Evolutionary conservation across 2,888 invertebrate genomes (phyloP), one percentile per base, ranked within the genome.

Genomic region (Escarpia spicata): DNA sequence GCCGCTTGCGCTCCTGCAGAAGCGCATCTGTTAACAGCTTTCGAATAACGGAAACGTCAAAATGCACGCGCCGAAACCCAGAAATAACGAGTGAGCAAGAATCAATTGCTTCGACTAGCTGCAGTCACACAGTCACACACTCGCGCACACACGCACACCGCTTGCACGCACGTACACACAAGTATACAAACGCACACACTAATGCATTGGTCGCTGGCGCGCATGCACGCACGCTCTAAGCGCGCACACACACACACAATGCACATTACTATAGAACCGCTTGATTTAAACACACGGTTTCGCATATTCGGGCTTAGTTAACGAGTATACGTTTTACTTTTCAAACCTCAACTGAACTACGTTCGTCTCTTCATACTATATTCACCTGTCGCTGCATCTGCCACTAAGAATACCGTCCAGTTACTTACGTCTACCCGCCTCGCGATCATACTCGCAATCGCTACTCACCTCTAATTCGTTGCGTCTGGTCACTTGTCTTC

Each of bases 401-500:
- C 52, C 52, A 75, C 75, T 26, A 75, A 6, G 75, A 75, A 75
- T 2, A 15, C 4, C 75, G 1, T 6, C 19, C 26, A 19, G n/a
- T 75, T 75, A n/a, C 75, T 26, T 75, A 75, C 75, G 26, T 75
- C 75, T 75, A 75, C 75, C 75, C 75, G 75, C 75, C 75, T 26
- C 19, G 26, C 75, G n/a, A 75, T n/a, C 26, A 75, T 26, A 26
- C 75, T 6, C 75, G 19, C 26, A 26, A n/a, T 26, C 26, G 19
- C 75, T 75, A 75, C 26, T 26, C 75, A n/a, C 75, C 75, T 75
- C 26, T 26, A 75, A 75, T 75, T 19, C 75, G 75, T 75, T 75
- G 75, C 75, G 75, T n/a, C 75, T 75, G 19, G 19, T 75, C 75
- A 75, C 75, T 75, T 75, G 75, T 75, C n/a, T 75, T 75, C 75